Conservation (phyloP, 2,888 invertebrate genomes). For the Julus scandinavius region DNA sequence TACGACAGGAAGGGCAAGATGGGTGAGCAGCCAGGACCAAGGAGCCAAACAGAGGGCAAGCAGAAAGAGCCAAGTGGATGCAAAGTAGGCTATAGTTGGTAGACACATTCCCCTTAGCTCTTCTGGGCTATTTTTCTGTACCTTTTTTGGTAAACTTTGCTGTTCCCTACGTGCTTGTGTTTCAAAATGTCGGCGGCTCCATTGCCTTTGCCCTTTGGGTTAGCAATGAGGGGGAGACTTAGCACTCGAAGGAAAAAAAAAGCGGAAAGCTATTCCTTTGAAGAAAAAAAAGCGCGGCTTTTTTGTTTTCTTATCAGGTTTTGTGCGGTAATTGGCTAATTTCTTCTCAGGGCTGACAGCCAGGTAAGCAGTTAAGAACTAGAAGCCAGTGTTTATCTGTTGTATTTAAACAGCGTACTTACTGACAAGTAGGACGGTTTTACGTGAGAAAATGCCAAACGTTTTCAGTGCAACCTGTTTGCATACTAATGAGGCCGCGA, state of each 20-base stretch:
- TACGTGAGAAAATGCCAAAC: slow-evolving; percentile 51
- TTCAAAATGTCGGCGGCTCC: slow-evolving; percentile 27
- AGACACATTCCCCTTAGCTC: slow-evolving; percentile 14
- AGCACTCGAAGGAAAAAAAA: slow-evolving; percentile 47
- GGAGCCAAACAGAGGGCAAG: slow-evolving; percentile 5
- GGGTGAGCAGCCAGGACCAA: not conserved
- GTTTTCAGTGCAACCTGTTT: slow-evolving; percentile 47
- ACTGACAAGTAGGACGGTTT: slow-evolving; percentile 39
- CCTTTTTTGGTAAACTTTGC: slow-evolving; percentile 12
- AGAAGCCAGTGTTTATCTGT: slow-evolving; percentile 51
- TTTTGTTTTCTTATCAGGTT: slow-evolving; percentile 52
- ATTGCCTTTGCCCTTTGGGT: slow-evolving; percentile 46
- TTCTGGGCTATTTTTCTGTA: not conserved
- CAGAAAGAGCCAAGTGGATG: not conserved
- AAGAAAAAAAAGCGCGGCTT: slow-evolving; percentile 48
- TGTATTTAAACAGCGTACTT: slow-evolving; percentile 51
- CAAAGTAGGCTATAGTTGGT: slow-evolving; percentile 39
- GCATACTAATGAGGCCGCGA: slow-evolving; percentile 43
- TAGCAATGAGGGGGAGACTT: slow-evolving; percentile 40
- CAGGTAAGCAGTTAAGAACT: slow-evolving; percentile 51
- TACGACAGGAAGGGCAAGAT: slow-evolving; percentile 39
- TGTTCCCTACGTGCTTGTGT: slow-evolving; percentile 39
- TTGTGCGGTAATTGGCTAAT: slow-evolving; percentile 52
- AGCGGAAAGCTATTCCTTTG: slow-evolving; percentile 49
- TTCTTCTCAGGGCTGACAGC: slow-evolving; percentile 50